Evolutionary conservation across 2,888 invertebrate genomes (phyloP), one percentile per base, ranked within the genome.

Genomic region (Meteorus cinctellus): DNA sequence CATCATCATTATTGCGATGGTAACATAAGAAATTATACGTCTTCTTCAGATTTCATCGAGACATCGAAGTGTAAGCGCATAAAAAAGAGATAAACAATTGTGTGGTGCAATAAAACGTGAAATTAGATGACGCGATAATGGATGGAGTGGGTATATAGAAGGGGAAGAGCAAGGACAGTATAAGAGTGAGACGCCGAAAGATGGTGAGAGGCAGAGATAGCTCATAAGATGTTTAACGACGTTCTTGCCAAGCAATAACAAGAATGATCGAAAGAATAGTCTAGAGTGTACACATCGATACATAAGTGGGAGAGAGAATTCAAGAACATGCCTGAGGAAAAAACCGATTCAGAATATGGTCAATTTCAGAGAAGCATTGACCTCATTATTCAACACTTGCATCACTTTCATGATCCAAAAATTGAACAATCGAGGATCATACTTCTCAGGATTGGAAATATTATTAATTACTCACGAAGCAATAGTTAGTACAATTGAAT

Each of bases 231-330:
- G 34, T 67, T 75, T 72, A 74, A 77, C 75, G 76, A 68, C 63
- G 62, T 71, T 75, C 34, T 75, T 67, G 75, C 63, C 29, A 77
- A 70, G 77, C 77, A 78, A 79, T 81, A 77, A 81, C 67, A 75
- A 77, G 79, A 79, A 77, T 78, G 75, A 78, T 65, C 24, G 34
- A 34, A 34, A 6, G 8, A 34, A 34, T 8, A 75, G 73, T 74
- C 48, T 34, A 72, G 68, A 48, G 51, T 67, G 70, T 62, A 55
- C 69, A 51, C 48, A 60, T 72, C 72, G 60, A 72, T 72, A 72
- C n/a, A 8, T 48, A 72, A 72, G 41, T 76, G 59, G 27, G 24
- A 60, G 67, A 51, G 34, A 60, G 59, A 76, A 67, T 63, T 29
- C n/a, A 63, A 63, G 72, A 4, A 31, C 31, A 14, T 48, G n/a